Evolutionary conservation across 2,888 invertebrate genomes (phyloP).

Genomic region (Pseudanteris insignis): DNA sequence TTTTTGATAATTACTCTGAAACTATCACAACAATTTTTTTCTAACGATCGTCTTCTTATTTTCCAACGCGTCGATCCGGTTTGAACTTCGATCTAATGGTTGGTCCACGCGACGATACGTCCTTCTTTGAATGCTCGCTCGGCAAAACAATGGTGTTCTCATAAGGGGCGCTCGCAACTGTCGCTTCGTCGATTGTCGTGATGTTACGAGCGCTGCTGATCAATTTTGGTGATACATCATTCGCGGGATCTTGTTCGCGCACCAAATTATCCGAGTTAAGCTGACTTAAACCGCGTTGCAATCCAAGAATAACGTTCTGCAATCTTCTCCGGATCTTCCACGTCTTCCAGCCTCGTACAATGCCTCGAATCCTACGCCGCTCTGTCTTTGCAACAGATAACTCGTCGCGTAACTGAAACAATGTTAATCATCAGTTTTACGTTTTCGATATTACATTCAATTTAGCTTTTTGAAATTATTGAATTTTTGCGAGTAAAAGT

Average conservation of each 20-base stretch:
- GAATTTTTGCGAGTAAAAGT: too few species aligned
- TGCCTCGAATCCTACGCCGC: slow-evolving; percentile 78
- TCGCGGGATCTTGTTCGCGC: slow-evolving; percentile 7
- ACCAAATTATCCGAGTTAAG: neutral
- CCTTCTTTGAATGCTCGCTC: neutral
- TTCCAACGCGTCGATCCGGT: neutral
- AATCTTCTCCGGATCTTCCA: slow-evolving; percentile 87
- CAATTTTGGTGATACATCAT: neutral
- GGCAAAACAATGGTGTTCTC: too few species aligned
- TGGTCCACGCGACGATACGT: neutral
- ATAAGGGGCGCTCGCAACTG: neutral
- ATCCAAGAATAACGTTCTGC: slow-evolving; percentile 83
- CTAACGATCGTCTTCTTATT: too few species aligned
- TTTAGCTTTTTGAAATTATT: too few species aligned
- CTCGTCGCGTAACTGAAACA: slow-evolving; percentile 82
- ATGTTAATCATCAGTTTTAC: too few species aligned
- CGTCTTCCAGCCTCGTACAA: slow-evolving; percentile 87
- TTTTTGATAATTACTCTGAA: too few species aligned
- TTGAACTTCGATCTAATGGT: too few species aligned
- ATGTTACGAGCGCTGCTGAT: neutral
- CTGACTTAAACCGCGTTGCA: slow-evolving; percentile 87
- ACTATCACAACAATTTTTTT: too few species aligned
- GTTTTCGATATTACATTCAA: too few species aligned
- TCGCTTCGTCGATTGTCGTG: neutral
- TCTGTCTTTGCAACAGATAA: slow-evolving; percentile 81